A percentile compares a stretch with the other conserved stretches of the same genome.
Evolutionary conservation across 2,888 invertebrate genomes (phyloP).

Genomic region (Hydraecia micacea): DNA sequence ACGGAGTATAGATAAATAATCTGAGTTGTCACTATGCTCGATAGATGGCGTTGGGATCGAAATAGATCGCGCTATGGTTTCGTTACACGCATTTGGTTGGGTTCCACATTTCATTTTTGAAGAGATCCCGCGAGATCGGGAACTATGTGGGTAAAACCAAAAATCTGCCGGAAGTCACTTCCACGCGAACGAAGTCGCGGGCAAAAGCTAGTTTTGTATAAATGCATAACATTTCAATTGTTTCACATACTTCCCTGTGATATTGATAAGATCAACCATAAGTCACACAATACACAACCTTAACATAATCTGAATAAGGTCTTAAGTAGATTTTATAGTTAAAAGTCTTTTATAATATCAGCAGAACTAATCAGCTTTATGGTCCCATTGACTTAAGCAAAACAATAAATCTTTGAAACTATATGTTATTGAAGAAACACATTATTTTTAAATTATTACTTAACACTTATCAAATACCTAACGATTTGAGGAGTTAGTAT

Average conservation of each 20-base stretch:
- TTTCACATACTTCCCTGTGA: constrained; percentile 34
- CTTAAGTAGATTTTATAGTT: not conserved
- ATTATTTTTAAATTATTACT: constrained; percentile 3
- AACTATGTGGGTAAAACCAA: too few species aligned
- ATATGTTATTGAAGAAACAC: constrained; percentile 17
- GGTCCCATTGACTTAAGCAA: constrained; percentile 62
- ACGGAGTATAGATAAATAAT: too few species aligned
- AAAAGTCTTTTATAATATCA: constrained; percentile 51
- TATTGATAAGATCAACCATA: constrained; percentile 29
- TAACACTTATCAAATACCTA: not conserved
- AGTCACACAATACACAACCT: constrained; percentile 12
- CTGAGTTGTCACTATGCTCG: too few species aligned
- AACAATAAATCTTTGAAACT: constrained; percentile 58
- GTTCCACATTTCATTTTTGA: too few species aligned
- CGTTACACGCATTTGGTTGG: too few species aligned
- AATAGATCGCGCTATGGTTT: too few species aligned
- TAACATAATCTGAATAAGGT: not conserved
- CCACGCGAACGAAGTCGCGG: too few species aligned
- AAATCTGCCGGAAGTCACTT: too few species aligned
- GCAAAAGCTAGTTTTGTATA: too few species aligned
- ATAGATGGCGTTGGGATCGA: too few species aligned
- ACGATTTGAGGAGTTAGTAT: not conserved
- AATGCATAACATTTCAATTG: constrained; percentile 41
- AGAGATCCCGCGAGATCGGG: too few species aligned
- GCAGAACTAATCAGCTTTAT: constrained; percentile 62